Conservation (phyloP, 2,888 invertebrate species). For the Zygothrica quintamaculata region DNA sequence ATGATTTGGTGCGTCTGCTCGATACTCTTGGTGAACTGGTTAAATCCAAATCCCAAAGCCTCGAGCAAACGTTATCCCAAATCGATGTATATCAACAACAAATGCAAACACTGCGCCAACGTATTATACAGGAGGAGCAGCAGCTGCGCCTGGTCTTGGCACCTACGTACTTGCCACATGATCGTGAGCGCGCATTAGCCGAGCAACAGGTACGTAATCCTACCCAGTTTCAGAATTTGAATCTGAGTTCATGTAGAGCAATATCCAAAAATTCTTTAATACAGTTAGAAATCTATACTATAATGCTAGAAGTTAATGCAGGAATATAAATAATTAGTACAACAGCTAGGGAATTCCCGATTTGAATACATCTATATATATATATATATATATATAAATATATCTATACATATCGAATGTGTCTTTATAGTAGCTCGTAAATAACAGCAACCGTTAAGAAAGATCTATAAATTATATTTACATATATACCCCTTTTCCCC, state of each 20-base stretch:
- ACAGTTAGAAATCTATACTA: constrained; percentile 32
- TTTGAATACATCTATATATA: constrained; percentile 14
- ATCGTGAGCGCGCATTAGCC: constrained; percentile 91
- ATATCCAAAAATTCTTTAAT: background rate
- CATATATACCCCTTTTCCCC: background rate
- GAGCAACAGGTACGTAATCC: constrained; percentile 92
- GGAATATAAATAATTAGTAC: constrained; percentile 2
- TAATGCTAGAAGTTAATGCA: constrained; percentile 26
- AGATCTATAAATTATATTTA: no score
- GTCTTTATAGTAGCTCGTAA: constrained; percentile 38
- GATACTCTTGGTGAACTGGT: constrained; percentile 85
- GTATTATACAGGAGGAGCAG: constrained; percentile 94
- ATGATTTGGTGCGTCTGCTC: constrained; percentile 89
- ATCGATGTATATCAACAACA: constrained; percentile 95
- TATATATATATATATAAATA: constrained; percentile 1
- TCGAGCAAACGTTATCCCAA: constrained; percentile 92
- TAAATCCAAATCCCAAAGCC: constrained; percentile 85
- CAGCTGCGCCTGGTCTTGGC: constrained; percentile 92
- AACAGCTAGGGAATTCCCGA: constrained; percentile 36
- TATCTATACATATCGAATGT: constrained; percentile 8
- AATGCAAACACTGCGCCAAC: constrained; percentile 92
- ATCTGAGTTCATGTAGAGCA: constrained; percentile 27
- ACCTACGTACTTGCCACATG: constrained; percentile 92
- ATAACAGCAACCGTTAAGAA: constrained; percentile 54
- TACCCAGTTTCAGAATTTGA: constrained; percentile 8